Conservation (phyloP, 1,140 invertebrate species). For the Psilanteris sp. region DNA sequence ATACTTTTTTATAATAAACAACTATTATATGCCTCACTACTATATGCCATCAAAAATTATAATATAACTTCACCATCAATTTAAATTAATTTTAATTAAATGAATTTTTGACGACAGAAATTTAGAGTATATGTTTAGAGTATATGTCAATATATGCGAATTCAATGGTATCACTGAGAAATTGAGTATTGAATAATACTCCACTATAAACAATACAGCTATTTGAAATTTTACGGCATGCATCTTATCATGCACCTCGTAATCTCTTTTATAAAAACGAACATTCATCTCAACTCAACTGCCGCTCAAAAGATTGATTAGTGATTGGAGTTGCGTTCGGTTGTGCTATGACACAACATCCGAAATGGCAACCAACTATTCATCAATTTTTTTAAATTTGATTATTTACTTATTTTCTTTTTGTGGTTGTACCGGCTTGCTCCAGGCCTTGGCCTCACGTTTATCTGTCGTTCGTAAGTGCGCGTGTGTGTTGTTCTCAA, state of each 20-base stretch:
- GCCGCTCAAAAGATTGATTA: conserved; percentile 74
- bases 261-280: conserved; percentile 8
- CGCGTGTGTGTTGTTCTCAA: conserved; percentile 20
- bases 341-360: conserved; percentile 63
- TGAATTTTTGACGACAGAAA: too few species aligned
- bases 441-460: conserved; percentile 73
- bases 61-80: too few species aligned
- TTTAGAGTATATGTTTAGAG: too few species aligned
- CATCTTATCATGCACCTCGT: too few species aligned
- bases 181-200: too few species aligned
- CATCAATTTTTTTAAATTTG: neutral
- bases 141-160: too few species aligned
- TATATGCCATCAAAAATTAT: too few species aligned
- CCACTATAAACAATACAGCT: too few species aligned
- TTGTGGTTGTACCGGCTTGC: conserved; percentile 80
- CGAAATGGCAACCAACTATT: conserved; percentile 25
- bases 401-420: conserved; percentile 39
- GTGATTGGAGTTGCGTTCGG: conserved; percentile 79
- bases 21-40: too few species aligned
- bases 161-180: too few species aligned
- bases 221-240: conserved; percentile 19
- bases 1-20: too few species aligned
- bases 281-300: conserved; percentile 67
- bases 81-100: too few species aligned
- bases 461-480: conserved; percentile 19